Evolutionary conservation across 2,888 invertebrate species (phyloP), one percentile per base, ranked within the genome.

Genomic region (Dimorphilus gyrociliatus): DNA sequence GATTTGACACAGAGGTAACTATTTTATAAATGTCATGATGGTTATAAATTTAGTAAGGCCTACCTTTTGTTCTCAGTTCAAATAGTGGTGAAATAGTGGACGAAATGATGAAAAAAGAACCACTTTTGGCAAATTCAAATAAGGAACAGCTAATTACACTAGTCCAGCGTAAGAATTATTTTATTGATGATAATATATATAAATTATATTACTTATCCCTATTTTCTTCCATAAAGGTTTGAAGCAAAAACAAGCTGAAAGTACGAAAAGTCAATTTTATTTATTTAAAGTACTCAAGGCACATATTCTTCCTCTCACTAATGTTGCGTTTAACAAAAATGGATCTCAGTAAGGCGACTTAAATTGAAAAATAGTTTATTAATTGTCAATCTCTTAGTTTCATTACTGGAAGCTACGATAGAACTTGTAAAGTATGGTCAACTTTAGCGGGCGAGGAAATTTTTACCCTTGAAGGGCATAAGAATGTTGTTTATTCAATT

Each of bases 371-470:
- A n/a, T n/a, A n/a, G n/a, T n/a, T n/a, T n/a, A n/a, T n/a, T n/a
- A n/a, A n/a, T n/a, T n/a, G n/a, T n/a, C n/a, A n/a, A n/a, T n/a
- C n/a, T 41, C 44, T 23, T 48, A 78, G 77, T 52, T 80, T 78
- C 57, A 63, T 80, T 38, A 75, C 81, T 2, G 80, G 79, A 41
- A 81, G 81, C 59, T 81, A 81, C 55, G 81, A 81, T 58, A 69
- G 81, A 42, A 80, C 80, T 13, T 81, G 81, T 61, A 77, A 78
- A 58, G 67, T 81, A 32, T 79, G 80, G 74, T 71, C 76, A 58
- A 74, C 78, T 37, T 72, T 73, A 37, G 66, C 69, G 8, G 78
- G 78, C 24, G 67, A 66, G 36, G 76, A 78, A 55, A 59, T 75
- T 46, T 69, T 71, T 51, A 72, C 75, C 4, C 67, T 81, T 21